phyloP scores from a whole-genome alignment of 2,888 invertebrate species.

The Dyspetes luteomarginatus region DNA sequence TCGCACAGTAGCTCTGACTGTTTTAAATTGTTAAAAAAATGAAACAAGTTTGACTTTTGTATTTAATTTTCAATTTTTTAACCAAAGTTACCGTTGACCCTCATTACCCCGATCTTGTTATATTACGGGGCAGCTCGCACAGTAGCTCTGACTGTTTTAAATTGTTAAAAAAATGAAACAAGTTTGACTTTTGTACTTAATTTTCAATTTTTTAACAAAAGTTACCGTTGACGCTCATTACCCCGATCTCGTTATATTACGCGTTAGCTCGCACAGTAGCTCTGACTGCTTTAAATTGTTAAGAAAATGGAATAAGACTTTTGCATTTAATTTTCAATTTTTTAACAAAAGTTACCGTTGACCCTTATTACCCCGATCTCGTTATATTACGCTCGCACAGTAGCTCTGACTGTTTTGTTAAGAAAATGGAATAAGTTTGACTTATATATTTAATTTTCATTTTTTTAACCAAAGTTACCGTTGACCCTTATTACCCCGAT shows the following conservation, averaged over 20 bases:
- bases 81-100: conserved; percentile 2
- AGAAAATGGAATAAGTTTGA: too few relatives aligned
- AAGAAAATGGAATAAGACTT: background rate
- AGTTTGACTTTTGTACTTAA: background rate
- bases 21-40: too few relatives aligned
- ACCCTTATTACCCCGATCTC: conserved; percentile 17
- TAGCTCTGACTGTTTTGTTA: too few relatives aligned
- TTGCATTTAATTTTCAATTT: background rate
- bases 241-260: background rate
- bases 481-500: too few relatives aligned
- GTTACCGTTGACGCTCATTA: conserved; percentile 21
- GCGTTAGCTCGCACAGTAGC: background rate
- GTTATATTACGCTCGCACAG: background rate
- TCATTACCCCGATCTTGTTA: conserved; percentile 1
- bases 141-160: too few relatives aligned
- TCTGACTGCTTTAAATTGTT: too few relatives aligned
- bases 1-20: background rate
- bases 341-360: background rate
- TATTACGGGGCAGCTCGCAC: background rate
- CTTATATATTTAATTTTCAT: too few relatives aligned
- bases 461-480: too few relatives aligned
- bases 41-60: background rate
- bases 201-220: background rate
- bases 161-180: background rate
- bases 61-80: background rate